Evolutionary conservation across 1,140 invertebrate species (phyloP), one percentile per base, ranked within the genome.

Genomic region (Ceratosolen solmsi): DNA sequence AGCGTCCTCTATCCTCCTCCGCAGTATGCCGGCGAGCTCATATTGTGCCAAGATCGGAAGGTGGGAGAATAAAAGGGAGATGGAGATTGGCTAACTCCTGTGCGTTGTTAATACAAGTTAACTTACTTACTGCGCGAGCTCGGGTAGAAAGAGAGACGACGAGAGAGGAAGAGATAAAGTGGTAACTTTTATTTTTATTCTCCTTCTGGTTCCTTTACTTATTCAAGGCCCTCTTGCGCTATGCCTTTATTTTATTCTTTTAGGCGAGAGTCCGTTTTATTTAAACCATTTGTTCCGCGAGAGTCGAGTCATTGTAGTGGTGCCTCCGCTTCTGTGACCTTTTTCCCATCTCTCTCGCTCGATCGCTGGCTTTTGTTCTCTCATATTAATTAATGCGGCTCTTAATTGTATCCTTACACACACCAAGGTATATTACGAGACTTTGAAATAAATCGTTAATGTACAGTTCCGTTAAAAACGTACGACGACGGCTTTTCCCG

Each of bases 41-140:
- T 91, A 91, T 91, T 91, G 89, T 91, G 87, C 87, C 86, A 20
- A n/a, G 30, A 13, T 36, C 33, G 63, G 36, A n/a, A 38, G 27
- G 63, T 33, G 22, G 8, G 49, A 51, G 13, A 54, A 25, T 22
- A 79, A 54, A 46, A 25, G 46, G 25, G 49, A 84, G 79, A 82
- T 78, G 70, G 74, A 82, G 79, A 79, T 80, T 80, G 68, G 60
- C 38, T 60, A 65, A 76, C 82, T 83, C 71, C 82, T 56, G 82
- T 83, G 82, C 82, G 82, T 83, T 83, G 76, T 83, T 83, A 83
- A 79, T 83, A 79, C 76, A 75, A 83, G 76, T 83, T 83, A 79
- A 79, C 82, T 83, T 75, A 78, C 81, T 82, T 78, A 71, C 74
- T 41, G 46, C 7, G 13, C 13, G 41, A 65, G 38, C 46, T 13